A percentile compares a stretch with the other conserved stretches of the same genome.
These are phyloP conservation scores for Coecobrya sp. DNA, from an alignment of 2,888 invertebrate genomes.

Conservation along the genomic window DNA sequence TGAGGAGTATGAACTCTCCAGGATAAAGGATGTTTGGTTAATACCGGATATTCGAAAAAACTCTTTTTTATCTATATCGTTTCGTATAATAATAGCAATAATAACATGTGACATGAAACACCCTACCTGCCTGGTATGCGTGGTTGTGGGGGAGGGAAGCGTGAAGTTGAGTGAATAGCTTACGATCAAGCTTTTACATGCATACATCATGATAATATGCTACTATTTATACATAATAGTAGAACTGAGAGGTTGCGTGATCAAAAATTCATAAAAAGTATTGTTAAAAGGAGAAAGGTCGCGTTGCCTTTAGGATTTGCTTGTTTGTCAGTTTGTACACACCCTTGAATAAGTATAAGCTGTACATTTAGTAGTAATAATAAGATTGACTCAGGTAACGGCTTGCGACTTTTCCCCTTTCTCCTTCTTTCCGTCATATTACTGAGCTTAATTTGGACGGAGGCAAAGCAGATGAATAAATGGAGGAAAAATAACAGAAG, in stretches of 20 bases:
- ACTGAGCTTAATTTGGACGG: background rate
- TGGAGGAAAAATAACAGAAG: slow-evolving; percentile 48
- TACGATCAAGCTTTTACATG: background rate
- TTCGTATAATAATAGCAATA: slow-evolving; percentile 42
- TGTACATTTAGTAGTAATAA: slow-evolving; percentile 16
- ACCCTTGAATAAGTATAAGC: slow-evolving; percentile 28
- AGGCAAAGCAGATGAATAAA: slow-evolving; percentile 37
- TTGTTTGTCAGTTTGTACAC: background rate
- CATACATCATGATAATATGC: slow-evolving; percentile 17
- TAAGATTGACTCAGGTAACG: slow-evolving; percentile 36
- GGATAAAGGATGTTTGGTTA: slow-evolving; percentile 59
- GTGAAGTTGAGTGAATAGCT: slow-evolving; percentile 51
- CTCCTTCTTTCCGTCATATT: background rate
- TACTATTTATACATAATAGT: slow-evolving; percentile 61
- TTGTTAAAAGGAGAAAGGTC: slow-evolving; percentile 10
- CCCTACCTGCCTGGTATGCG: background rate
- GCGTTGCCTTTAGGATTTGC: slow-evolving; percentile 3
- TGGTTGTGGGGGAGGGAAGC: background rate
- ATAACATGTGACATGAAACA: slow-evolving; percentile 13
- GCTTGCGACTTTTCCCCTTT: slow-evolving; percentile 22
- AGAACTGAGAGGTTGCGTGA: slow-evolving; percentile 55
- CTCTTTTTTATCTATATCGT: slow-evolving; percentile 51
- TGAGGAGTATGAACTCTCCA: background rate
- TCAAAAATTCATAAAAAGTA: slow-evolving; percentile 75
- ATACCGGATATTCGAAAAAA: slow-evolving; percentile 76